Evolutionary conservation across 1,140 invertebrate species (phyloP), one percentile per base, ranked within the genome.

Genomic region (Tetramorium parvispinum): DNA sequence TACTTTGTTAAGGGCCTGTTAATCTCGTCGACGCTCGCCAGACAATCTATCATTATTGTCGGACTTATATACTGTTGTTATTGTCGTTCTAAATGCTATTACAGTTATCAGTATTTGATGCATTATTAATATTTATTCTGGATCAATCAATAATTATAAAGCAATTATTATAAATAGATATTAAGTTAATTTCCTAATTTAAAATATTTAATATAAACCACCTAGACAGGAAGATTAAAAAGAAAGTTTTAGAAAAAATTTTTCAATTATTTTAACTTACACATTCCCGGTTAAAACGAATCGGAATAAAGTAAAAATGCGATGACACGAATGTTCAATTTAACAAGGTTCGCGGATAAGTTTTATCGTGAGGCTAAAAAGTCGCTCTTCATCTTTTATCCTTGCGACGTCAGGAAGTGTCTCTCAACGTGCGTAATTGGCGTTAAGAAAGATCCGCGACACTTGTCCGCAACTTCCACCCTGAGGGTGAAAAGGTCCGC

Each of bases 11-110:
- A 43, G 8, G 53, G 68, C 79, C 53, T 75, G 79, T 83, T 83
- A 83, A 83, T 83, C 79, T 75, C 79, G 79, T 82, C 79, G 73
- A 61, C 57, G 73, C 73, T 85, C 57, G 75, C 83, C 83, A 65
- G 75, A 85, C 75, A 70, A 4, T 81, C 77, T 68, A 81, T 81
- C 53, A 81, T 81, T 81, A 81, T 81, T 81, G n/a, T 70, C 61
- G 57, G n/a, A 65, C 40, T 10, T 51, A 40, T 51, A 65, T 16
- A 4, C 16, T 57, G 37, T 43, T 75, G 8, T 37, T 77, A 75
- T 85, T 77, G 53, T 61, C 81, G 46, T 46, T 13, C 16, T 21
- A 24, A 27, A 73, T 37, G n/a, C 46, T 55, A 53, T 79, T 40
- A 51, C 16, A 66, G n/a, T 40, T 57, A 24, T 18, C 18, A 21